A percentile compares a stretch with the other conserved stretches of the same genome.
These are phyloP conservation scores for Cygnus atratus DNA, from an alignment of 2,113 vertebrate species.

Conservation along the genomic window DNA sequence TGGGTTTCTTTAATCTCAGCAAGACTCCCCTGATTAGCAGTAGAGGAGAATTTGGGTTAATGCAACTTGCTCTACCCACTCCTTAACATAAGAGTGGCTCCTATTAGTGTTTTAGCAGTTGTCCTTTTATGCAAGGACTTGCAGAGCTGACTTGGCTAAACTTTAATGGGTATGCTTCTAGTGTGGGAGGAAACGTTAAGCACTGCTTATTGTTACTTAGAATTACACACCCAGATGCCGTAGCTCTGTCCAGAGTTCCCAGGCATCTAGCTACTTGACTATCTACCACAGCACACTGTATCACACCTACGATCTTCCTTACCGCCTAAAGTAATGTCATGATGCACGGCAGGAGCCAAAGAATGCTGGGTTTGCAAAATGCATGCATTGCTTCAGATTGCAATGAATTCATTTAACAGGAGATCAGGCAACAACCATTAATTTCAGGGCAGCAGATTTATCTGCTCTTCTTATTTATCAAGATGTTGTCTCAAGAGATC, in stretches of 20 bases:
- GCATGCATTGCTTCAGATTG: conserved; percentile 15
- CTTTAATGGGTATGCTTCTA: conserved; percentile 22
- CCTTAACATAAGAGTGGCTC: conserved; percentile 24
- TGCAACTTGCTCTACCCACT: neutral
- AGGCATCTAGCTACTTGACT: conserved; percentile 6
- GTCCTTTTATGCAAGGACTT: conserved; percentile 49
- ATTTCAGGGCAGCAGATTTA: neutral
- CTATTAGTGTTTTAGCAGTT: conserved; percentile 6
- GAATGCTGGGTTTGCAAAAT: conserved; percentile 48
- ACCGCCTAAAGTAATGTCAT: conserved; percentile 14
- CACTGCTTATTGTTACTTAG: conserved; percentile 50
- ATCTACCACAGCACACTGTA: neutral
- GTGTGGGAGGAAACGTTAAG: conserved; percentile 59
- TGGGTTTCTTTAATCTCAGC: conserved; percentile 23
- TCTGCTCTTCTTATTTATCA: neutral
- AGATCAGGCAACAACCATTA: conserved; percentile 30
- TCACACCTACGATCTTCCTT: conserved; percentile 48
- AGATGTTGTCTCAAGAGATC: conserved; percentile 14
- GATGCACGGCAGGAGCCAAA: conserved; percentile 3
- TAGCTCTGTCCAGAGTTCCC: conserved; percentile 45
- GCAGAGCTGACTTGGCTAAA: conserved; percentile 54
- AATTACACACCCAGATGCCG: conserved; percentile 44
- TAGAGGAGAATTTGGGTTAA: neutral
- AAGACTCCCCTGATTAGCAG: neutral
- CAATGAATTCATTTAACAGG: conserved; percentile 22